Evolutionary conservation across 2,113 vertebrate genomes (phyloP).

Genomic region (Mystacornis crossleyi): DNA sequence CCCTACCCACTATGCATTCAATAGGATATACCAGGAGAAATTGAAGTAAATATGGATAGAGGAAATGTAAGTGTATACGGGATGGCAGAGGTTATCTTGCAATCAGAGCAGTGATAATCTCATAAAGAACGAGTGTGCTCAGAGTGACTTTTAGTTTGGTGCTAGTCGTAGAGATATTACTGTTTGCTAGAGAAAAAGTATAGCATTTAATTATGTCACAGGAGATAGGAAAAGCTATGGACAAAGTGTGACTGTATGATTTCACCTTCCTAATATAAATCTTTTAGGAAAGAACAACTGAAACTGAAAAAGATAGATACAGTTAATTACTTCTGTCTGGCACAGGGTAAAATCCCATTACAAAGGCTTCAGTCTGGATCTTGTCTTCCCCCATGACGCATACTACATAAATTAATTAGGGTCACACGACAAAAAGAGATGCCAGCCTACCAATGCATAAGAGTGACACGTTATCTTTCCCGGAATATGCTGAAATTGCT

Average conservation of each 20-base stretch:
- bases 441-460: not conserved
- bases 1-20: not conserved
- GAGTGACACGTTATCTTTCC: not conserved
- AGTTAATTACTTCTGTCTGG: constrained; percentile 54
- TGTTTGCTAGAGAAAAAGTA: not conserved
- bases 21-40: not conserved
- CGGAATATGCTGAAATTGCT: not conserved
- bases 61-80: not conserved
- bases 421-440: not conserved
- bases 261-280: constrained; percentile 36
- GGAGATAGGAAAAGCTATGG: not conserved
- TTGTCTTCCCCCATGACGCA: constrained; percentile 10
- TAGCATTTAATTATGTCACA: not conserved
- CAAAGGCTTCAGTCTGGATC: constrained; percentile 25
- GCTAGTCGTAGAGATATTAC: not conserved
- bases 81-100: not conserved
- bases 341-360: constrained; percentile 50
- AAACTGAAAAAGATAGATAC: constrained; percentile 52
- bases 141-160: not conserved
- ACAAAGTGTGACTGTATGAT: constrained; percentile 26
- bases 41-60: not conserved
- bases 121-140: not conserved
- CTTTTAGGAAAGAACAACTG: constrained; percentile 34
- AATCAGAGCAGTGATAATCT: not conserved
- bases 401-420: constrained; percentile 38